Evolutionary conservation across 2,113 vertebrate genomes (phyloP).

Genomic region (Antechinus stuartii): DNA sequence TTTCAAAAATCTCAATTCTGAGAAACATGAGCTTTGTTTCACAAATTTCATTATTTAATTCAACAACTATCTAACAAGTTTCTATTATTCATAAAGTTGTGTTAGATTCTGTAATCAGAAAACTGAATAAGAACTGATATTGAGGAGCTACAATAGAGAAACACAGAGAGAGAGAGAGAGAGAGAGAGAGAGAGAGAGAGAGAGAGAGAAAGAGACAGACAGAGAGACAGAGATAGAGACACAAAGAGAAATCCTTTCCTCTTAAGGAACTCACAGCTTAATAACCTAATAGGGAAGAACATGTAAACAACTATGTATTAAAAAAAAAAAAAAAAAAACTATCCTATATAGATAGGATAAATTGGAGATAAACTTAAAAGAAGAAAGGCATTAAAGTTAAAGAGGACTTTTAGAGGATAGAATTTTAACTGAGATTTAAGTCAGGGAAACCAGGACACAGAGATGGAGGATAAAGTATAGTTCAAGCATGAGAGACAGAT

Average conservation of each 20-base stretch:
- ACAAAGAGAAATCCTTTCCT: not conserved
- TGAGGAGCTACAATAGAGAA: no score
- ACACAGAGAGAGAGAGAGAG: no score
- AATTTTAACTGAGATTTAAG: not conserved
- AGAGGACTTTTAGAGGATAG: not conserved
- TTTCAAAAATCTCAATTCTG: constrained; percentile 59
- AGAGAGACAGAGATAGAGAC: no score
- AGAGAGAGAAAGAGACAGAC: not conserved
- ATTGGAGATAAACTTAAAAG: not conserved
- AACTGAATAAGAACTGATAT: no score
- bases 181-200: no score
- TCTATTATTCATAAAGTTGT: not conserved
- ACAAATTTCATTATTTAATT: constrained; percentile 49
- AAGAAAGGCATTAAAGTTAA: not conserved
- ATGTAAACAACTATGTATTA: not conserved
- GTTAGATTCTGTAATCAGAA: not conserved
- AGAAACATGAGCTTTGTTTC: constrained; percentile 51
- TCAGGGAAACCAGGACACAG: not conserved
- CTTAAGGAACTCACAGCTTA: not conserved
- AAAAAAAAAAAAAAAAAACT: not conserved
- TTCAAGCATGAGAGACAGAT: not conserved
- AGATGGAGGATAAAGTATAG: not conserved
- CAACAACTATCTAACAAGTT: not conserved
- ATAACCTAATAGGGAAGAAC: not conserved
- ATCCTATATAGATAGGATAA: not conserved